These are phyloP conservation scores for Podarcis cretensis DNA, from an alignment of 2,113 vertebrate species.

Conservation along the genomic window DNA sequence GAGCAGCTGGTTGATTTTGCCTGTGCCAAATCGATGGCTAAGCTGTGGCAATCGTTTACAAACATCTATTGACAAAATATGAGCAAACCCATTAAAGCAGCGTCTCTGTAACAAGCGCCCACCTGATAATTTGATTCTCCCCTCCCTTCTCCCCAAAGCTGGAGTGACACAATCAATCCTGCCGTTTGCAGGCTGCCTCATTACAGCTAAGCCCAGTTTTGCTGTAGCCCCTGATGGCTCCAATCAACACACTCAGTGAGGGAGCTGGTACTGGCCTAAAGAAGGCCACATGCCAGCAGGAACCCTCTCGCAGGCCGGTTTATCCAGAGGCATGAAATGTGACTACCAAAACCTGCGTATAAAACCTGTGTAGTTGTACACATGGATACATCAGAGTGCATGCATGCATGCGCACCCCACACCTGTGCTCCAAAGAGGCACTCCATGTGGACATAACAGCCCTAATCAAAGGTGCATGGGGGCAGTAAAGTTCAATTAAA, in stretches of 20 bases:
- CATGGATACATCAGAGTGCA: rapidly evolving
- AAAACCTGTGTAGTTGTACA: background rate
- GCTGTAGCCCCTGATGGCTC: constrained; percentile 25
- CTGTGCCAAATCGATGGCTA: constrained; percentile 69
- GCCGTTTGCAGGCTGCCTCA: constrained; percentile 41
- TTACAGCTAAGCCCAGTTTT: constrained; percentile 44
- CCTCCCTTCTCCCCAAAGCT: constrained; percentile 65
- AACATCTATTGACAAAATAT: constrained; percentile 76
- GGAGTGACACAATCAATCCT: constrained; percentile 70
- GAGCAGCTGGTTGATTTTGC: constrained; percentile 60
- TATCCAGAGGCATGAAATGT: background rate
- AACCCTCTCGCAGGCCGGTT: background rate
- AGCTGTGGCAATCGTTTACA: constrained; percentile 65
- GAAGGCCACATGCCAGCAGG: constrained; percentile 38
- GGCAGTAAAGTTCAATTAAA: too few species aligned
- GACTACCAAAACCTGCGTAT: background rate
- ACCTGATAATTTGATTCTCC: constrained; percentile 73
- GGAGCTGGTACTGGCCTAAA: constrained; percentile 33
- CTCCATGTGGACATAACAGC: background rate
- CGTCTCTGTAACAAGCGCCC: constrained; percentile 65
- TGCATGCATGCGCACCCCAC: background rate
- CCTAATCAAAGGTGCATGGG: background rate
- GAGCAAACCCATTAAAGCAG: constrained; percentile 74
- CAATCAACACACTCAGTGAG: constrained; percentile 51
- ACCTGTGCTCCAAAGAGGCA: background rate